Conservation (phyloP, 1,140 invertebrate genomes). For the Schlechtendalia chinensis region DNA sequence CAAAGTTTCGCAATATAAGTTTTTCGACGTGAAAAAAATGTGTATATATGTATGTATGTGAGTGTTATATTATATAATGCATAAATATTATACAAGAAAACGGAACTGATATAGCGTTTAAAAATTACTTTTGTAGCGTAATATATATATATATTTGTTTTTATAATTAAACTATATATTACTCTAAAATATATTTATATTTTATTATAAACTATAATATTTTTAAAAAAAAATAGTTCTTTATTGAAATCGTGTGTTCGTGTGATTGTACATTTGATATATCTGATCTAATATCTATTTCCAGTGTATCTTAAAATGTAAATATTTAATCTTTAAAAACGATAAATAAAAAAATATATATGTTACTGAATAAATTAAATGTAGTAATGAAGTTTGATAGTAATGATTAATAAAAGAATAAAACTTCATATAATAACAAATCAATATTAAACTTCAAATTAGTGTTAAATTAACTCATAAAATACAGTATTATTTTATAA, state of each 20-base stretch:
- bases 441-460: no score
- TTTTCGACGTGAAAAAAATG: background rate
- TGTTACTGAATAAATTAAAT: no score
- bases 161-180: constrained; percentile 27
- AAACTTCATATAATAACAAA: no score
- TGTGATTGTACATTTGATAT: no score
- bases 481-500: no score
- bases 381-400: no score
- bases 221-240: background rate
- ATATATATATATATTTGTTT: constrained; percentile 8
- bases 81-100: background rate
- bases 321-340: no score
- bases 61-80: background rate
- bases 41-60: background rate
- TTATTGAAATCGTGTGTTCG: constrained; percentile 7
- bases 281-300: no score
- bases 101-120: constrained; percentile 19
- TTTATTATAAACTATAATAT: constrained; percentile 18
- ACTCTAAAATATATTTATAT: constrained; percentile 22
- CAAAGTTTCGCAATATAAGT: constrained; percentile 49
- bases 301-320: no score
- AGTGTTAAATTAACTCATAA: no score
- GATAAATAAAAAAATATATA: no score
- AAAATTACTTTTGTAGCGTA: constrained; percentile 12
- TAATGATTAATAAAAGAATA: no score